Evolutionary conservation across 2,113 vertebrate genomes (phyloP).

Genomic region (Recurvirostra avosetta): DNA sequence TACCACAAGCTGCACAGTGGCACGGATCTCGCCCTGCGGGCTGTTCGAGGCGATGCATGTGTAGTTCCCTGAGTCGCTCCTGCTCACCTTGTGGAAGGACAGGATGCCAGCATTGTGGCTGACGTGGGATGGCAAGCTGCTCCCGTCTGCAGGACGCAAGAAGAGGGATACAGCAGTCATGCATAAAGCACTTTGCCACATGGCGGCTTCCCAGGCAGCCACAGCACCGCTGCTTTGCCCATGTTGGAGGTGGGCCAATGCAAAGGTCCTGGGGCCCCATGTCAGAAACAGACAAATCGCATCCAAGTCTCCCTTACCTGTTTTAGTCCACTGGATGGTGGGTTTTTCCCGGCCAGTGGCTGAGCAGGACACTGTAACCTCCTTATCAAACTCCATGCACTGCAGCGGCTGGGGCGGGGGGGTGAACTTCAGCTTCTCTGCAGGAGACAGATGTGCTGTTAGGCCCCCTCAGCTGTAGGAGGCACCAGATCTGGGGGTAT

Average conservation of each 20-base stretch:
- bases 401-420: constrained; percentile 87
- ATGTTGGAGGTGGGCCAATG: fast-evolving
- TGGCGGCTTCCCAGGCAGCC: fast-evolving
- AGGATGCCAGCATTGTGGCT: constrained; percentile 83
- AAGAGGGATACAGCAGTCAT: background rate
- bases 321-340: constrained; percentile 89
- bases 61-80: constrained; percentile 89
- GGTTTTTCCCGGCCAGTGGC: constrained; percentile 88
- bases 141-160: constrained; percentile 79
- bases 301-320: constrained; percentile 74
- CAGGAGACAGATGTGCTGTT: background rate
- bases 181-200: fast-evolving
- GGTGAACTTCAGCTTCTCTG: constrained; percentile 97
- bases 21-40: constrained; percentile 90
- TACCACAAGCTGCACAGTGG: constrained; percentile 86
- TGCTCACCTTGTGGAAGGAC: constrained; percentile 87
- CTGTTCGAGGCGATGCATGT: constrained; percentile 91
- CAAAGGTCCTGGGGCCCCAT: background rate
- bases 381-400: constrained; percentile 93
- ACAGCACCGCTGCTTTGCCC: background rate
- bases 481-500: no score
- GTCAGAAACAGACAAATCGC: background rate
- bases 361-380: constrained; percentile 87
- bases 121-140: constrained; percentile 81
- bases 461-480: background rate